Evolutionary conservation across 2,113 vertebrate genomes (phyloP), one percentile per base, ranked within the genome.

Genomic region (Dryoscopus gambensis): DNA sequence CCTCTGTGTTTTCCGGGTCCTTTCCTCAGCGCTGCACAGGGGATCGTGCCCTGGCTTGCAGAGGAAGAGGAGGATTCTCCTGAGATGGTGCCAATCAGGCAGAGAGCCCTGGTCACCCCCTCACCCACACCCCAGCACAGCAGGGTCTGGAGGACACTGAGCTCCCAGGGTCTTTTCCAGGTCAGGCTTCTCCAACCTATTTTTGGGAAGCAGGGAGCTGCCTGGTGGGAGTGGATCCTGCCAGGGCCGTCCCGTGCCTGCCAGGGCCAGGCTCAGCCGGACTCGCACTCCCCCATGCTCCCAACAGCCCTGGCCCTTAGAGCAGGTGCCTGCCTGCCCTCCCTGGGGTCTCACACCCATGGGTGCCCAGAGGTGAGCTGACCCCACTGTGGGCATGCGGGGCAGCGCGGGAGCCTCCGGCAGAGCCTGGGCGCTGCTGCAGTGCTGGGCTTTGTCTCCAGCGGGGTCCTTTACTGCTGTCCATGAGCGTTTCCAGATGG

Each of bases 201-300:
- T 94, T 96, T 91, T 80, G 82, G 91, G 84, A 88, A 74, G 71
- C 70, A 27, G 70, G 40, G 60, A 87, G n/a, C 47, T 82, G 87
- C 55, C 62, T 37, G 46, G 33, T 39, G 4, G 79, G 70, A 71
- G 63, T 28, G 63, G 83, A 76, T 88, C 44, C 84, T 82, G 74
- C 28, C 23, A 52, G 67, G 59, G 59, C 82, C 65, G 33, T 6
- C 23, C 1, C 0, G 23, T 67, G 39, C 53, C 52, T 46, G 47
- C 60, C 33, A 11, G 35, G 44, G 53, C 68, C 39, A 9, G 50
- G 55, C 71, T 50, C 50, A 57, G 44, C 5, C 0, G 1, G 22
- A 24, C 27, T 44, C 0, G 0, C 2, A 2, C 7, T 53, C 3
- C 42, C 17, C 14, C 1, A 1, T 10, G 33, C 30, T 49, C 42